Evolutionary conservation across 2,113 vertebrate species (phyloP), one percentile per base, ranked within the genome.

Genomic region (Melanostigma gelatinosum): DNA sequence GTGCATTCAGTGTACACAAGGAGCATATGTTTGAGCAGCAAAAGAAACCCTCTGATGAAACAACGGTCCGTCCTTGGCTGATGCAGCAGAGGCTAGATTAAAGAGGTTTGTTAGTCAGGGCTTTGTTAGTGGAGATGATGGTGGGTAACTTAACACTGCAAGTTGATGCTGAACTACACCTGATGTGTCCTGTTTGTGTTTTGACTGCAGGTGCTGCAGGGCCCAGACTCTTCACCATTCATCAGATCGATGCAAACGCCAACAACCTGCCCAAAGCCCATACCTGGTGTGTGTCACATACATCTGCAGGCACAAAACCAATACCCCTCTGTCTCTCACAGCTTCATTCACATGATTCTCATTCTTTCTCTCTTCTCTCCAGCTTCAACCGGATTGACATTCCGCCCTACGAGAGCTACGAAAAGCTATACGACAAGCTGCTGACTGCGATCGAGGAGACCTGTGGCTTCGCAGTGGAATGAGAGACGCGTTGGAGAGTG

Each of bases 301-400:
- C 38, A 58, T 9, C n/a, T 44, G 18, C 40, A 64, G 8, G 5
- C 48, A 54, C 18, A 13, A 9, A 68, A 69, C 27, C 4, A 18
- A 2, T 18, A 8, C 12, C 4, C 79, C 32, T 48, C 2, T 1
- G 1, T 54, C 8, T 46, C 0, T 66, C 18, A 1, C 5, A 6
- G 36, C 34, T 58, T 54, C 15, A 18, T 40, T 27, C 50, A 12
- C 32, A 0, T 42, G 5, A 42, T 61, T 46, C 54, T 3, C 34
- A 44, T 22, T 3, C 40, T 38, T 22, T 68, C 32, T 15, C n/a
- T 75, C 32, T 44, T 29, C 66, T 85, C 82, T 80, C 15, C 93
- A 99, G 97, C 95, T 99, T 99, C 92, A 99, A 99, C 89, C 95
- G 97, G 91, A 97, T 99, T 65, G 97, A 99, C 97, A 97, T 99